A percentile compares a stretch with the other conserved stretches of the same genome.
Evolutionary conservation across 1,140 invertebrate species (phyloP).

Genomic region (Drosophila murphyi): DNA sequence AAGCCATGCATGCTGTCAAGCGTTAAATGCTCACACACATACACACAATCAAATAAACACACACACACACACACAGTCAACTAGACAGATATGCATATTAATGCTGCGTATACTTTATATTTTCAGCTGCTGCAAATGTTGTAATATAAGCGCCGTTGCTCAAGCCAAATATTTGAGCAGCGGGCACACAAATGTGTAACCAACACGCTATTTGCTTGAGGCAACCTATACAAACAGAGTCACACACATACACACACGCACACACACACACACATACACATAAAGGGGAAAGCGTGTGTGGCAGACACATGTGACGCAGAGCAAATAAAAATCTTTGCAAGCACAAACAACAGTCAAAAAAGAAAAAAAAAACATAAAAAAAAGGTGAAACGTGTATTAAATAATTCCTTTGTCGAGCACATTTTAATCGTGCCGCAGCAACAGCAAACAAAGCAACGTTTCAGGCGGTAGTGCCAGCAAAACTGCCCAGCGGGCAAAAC

Average conservation of each 20-base stretch:
- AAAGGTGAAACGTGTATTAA: constrained; percentile 83
- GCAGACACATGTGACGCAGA: constrained; percentile 60
- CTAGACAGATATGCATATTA: constrained; percentile 71
- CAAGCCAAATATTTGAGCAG: constrained; percentile 76
- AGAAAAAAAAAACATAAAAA: constrained; percentile 9
- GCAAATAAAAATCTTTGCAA: constrained; percentile 79
- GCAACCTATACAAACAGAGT: constrained; percentile 48
- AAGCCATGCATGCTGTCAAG: constrained; percentile 71
- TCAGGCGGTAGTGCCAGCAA: constrained; percentile 26
- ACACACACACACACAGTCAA: constrained; percentile 5
- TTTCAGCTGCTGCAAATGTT: constrained; percentile 72
- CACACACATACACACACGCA: constrained; percentile 18
- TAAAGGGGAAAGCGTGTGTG: background rate
- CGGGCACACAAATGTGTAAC: constrained; percentile 80
- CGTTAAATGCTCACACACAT: constrained; percentile 61
- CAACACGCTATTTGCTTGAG: constrained; percentile 81
- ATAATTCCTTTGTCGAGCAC: constrained; percentile 83
- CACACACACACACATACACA: constrained; percentile 18
- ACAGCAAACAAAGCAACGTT: constrained; percentile 63
- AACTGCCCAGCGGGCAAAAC: constrained; percentile 70
- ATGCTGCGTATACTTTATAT: constrained; percentile 78
- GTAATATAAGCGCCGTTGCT: constrained; percentile 68
- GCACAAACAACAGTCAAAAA: background rate
- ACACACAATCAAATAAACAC: constrained; percentile 20
- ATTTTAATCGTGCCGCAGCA: constrained; percentile 81